Evolutionary conservation across 2,113 vertebrate species (phyloP), one percentile per base, ranked within the genome.

Genomic region (Esox niger): DNA sequence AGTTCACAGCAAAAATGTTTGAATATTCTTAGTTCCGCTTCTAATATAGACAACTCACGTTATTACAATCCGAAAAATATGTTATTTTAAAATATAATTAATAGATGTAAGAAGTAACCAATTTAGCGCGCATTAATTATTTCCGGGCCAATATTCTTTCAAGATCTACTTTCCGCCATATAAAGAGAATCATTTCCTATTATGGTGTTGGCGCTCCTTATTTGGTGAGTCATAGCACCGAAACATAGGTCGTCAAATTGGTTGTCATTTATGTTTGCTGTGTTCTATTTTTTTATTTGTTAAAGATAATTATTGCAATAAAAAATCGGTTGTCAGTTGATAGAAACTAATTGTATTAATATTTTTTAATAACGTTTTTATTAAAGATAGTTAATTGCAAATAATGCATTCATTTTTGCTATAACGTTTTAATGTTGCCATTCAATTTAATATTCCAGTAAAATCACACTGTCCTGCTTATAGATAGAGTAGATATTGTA

Each of bases 181-280:
- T 94, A 94, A 94, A 94, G 94, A 91, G 86, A 93, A 87, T 82
- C 91, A 88, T 94, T 91, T 88, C 94, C 94, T 94, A 94, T 91
- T 95, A 93, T 94, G 94, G 94, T 13, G 23, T 26, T 56, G 54
- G 9, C 54, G 54, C 54, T 59, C 57, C 57, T 92, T 94, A 93
- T 94, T 92, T 93, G 94, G 93, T 90, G 91, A 89, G 92, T 91
- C 92, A 90, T 86, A 86, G 82, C 78, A 69, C 70, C 75, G 61
- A 76, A 26, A 26, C 27, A 5, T 8, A 59, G 27, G 15, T 29
- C 5, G 27, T n/a, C n/a, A n/a, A n/a, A n/a, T n/a, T n/a, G n/a
- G n/a, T n/a, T n/a, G n/a, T n/a, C n/a, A n/a, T n/a, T n/a, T n/a
- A n/a, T n/a, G n/a, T n/a, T n/a, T n/a, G n/a, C n/a, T n/a, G n/a